Base-by-base conservation (phyloP, 92 coral and sea anemone species). In the Porites lobata region DNA sequence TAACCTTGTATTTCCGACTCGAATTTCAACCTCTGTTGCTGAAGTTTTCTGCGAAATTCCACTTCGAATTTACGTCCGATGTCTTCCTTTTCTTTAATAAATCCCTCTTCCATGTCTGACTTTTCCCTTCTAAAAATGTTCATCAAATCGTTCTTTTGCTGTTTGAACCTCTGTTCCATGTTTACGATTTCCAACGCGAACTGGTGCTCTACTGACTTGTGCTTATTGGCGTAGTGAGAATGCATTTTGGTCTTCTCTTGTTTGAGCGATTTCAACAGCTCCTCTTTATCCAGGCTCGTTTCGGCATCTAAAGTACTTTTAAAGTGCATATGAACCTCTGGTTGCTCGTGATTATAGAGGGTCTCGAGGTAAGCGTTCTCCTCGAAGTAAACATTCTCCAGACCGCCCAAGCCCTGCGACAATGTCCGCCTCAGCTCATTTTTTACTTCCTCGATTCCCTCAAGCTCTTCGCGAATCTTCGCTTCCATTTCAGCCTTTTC, bases 401-500 rank as follows among this genome's bases (percentile, higher is more conserved):
- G n/a, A n/a, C n/a, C n/a, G n/a, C n/a, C n/a, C n/a, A n/a, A n/a
- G 19, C 98, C 94, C 73, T 96, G 86, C 6, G 88, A 87, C 73
- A 97, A 88, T 4, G 96, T 24, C 26, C 26, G 26, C 26, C 26
- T 24, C 26, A 24, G 26, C 26, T 24, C 26, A 24, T 24, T 24
- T 90, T 97, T 98, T 65, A 97, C 94, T 65, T 97, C 99, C 77
- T 94, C 96, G 20, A 97, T 94, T 72, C 99, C 87, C 57, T 95
- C 98, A 38, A 97, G 78, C 87, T 97, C 26, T 24, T 24, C 1
- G 26, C 26, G 0, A 24, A 24, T 24, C 26, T 24, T 24, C 26
- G 26, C 26, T 24, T 24, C 26, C 26, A 24, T 24, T 24, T 24
- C 26, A 24, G 26, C 26, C 26, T 24, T 24, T 24, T 24, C 26